These are phyloP conservation scores for Isotomurus palustris DNA, from an alignment of 2,888 invertebrate genomes.

Conservation along the genomic window DNA sequence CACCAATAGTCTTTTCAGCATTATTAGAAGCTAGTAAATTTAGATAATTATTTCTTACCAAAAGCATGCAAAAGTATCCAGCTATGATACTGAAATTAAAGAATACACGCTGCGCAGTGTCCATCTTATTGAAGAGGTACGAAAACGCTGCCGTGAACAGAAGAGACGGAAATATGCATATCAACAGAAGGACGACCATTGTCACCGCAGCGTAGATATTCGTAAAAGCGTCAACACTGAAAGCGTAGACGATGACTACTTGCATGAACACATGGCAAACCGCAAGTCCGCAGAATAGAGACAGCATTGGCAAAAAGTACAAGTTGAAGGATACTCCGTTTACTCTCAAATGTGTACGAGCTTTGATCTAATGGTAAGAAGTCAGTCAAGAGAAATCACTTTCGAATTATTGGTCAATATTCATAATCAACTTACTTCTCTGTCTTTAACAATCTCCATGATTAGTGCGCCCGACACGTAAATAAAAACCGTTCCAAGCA, in stretches of 20 bases:
- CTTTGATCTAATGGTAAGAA: slow-evolving; percentile 64
- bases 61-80: slow-evolving; percentile 69
- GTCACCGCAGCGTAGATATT: slow-evolving; percentile 66
- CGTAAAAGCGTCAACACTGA: slow-evolving; percentile 64
- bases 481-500: slow-evolving; percentile 76
- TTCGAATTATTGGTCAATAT: slow-evolving; percentile 1
- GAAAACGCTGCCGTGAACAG: slow-evolving; percentile 71
- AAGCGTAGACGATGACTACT: slow-evolving; percentile 61
- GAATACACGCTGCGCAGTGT: slow-evolving; percentile 74
- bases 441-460: slow-evolving; percentile 74
- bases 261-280: slow-evolving; percentile 63
- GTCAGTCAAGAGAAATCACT: slow-evolving; percentile 6
- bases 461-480: slow-evolving; percentile 71
- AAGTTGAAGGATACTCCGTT: slow-evolving; percentile 71
- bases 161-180: slow-evolving; percentile 71
- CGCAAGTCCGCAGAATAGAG: slow-evolving; percentile 67
- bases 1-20: no score
- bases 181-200: slow-evolving; percentile 61
- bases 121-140: slow-evolving; percentile 75
- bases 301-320: slow-evolving; percentile 71
- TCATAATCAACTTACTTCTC: slow-evolving; percentile 69
- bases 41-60: slow-evolving; percentile 57
- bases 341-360: slow-evolving; percentile 74
- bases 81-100: no score
- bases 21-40: no score